phyloP scores from a whole-genome alignment of 2,113 vertebrate species.

The Nannospalax galili region DNA sequence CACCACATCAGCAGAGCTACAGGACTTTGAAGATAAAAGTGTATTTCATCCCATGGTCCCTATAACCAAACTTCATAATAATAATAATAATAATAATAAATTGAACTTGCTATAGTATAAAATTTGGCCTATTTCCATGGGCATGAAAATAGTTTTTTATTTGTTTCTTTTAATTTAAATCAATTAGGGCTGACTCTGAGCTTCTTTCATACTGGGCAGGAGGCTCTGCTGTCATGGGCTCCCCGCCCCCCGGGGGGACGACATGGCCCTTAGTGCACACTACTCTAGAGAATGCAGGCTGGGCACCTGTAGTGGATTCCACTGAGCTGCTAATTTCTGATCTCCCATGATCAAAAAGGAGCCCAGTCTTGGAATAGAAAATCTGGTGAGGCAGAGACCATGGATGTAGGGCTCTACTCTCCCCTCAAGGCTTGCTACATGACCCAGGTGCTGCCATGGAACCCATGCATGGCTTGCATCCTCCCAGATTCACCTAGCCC shows the following conservation, averaged over 20 bases:
- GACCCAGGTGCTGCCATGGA: background rate
- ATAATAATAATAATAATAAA: background rate
- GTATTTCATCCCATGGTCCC: background rate
- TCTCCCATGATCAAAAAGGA: background rate
- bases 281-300: background rate
- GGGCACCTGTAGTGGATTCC: background rate
- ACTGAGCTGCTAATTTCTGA: background rate
- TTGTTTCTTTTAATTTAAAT: background rate
- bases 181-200: background rate
- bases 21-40: background rate
- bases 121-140: background rate
- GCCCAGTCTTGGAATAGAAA: background rate
- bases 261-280: background rate
- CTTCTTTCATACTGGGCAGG: background rate
- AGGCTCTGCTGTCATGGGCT: background rate
- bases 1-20: background rate
- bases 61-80: background rate
- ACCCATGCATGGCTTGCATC: rapidly evolving
- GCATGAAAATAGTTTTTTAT: background rate
- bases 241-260: background rate
- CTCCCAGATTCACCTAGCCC: background rate
- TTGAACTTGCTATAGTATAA: background rate
- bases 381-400: background rate
- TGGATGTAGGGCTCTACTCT: background rate
- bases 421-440: background rate